phyloP scores from a whole-genome alignment of 2,797 vertebrate genomes.

The Esox lucius region DNA sequence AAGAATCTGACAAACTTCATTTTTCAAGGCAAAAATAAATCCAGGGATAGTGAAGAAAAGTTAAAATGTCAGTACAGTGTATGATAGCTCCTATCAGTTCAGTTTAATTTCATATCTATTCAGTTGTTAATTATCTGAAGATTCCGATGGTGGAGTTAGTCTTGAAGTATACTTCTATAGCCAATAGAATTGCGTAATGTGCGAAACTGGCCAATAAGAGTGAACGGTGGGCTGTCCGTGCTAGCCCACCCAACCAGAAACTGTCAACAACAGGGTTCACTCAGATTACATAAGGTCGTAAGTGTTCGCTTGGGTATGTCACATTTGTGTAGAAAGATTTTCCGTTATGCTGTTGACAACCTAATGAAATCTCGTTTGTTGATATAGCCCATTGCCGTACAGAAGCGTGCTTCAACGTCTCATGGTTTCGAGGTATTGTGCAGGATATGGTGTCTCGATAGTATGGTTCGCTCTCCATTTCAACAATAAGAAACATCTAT shows the following conservation, averaged over 20 bases:
- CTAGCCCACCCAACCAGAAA: not conserved
- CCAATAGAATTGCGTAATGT: not conserved
- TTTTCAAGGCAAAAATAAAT: conserved; percentile 1
- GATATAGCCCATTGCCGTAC: not conserved
- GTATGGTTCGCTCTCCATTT: too few relatives aligned
- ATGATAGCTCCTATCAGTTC: not conserved
- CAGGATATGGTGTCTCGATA: too few relatives aligned
- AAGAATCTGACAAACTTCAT: conserved; percentile 80
- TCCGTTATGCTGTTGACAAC: not conserved
- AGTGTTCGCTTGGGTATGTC: not conserved
- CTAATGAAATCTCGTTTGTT: not conserved
- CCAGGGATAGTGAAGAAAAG: not conserved
- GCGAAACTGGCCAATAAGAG: conserved; percentile 5
- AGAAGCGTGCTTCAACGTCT: not conserved
- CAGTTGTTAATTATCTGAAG: conserved; percentile 13
- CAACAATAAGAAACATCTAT: too few relatives aligned
- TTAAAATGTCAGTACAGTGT: not conserved
- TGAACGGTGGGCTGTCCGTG: conserved; percentile 4
- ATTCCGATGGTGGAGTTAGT: not conserved
- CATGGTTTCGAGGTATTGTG: too few relatives aligned
- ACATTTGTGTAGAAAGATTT: not conserved
- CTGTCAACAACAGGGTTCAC: conserved; percentile 1
- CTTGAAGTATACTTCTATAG: not conserved
- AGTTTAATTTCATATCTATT: not conserved
- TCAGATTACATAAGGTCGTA: conserved; percentile 1